Evolutionary conservation across 2,888 invertebrate species (phyloP), one percentile per base, ranked within the genome.

Genomic region (Agrochola macilenta): DNA sequence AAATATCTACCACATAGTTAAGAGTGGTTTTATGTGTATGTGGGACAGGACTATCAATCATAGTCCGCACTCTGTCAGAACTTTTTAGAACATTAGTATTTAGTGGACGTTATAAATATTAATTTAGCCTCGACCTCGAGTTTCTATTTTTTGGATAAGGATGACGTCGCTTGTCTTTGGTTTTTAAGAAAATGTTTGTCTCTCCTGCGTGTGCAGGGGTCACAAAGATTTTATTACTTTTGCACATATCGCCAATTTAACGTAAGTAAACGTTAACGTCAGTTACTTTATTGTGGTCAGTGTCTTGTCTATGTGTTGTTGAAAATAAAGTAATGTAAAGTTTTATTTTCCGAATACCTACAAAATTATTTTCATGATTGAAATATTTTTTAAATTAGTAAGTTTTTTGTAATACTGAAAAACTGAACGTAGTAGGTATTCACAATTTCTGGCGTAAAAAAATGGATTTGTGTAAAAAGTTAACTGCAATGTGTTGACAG

Each of bases 21-120:
- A 69, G 58, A 76, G 76, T 66, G 73, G 60, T 54, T 81, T 84
- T 80, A 74, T 71, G 57, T 58, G 81, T 69, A 71, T 74, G 52
- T 71, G 57, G 54, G 69, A 14, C 73, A 71, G 64, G 64, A 61
- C 70, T 58, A 83, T 83, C 68, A 84, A 84, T 84, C 84, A 81
- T 77, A 35, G 70, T 70, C 84, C 54, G 58, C 58, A 30, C 23
- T 68, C 71, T 84, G 81, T 84, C 83, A 77, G 52, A 84, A 81
- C 60, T 74, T 79, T 69, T 65, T 64, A 65, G 35, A 74, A 73
- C 64, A 71, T 73, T 68, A 49, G 66, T 39, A 69, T 68, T 81
- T 84, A 73, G 84, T 54, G 54, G 46, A 61, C 39, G 39, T 69
- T 74, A 69, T 71, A 82, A 69, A 78, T 82, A 78, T 73, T 70